A percentile compares a stretch with the other conserved stretches of the same genome.
Conservation (phyloP, 2,888 invertebrate species). For the Campopleginae sp. region DNA sequence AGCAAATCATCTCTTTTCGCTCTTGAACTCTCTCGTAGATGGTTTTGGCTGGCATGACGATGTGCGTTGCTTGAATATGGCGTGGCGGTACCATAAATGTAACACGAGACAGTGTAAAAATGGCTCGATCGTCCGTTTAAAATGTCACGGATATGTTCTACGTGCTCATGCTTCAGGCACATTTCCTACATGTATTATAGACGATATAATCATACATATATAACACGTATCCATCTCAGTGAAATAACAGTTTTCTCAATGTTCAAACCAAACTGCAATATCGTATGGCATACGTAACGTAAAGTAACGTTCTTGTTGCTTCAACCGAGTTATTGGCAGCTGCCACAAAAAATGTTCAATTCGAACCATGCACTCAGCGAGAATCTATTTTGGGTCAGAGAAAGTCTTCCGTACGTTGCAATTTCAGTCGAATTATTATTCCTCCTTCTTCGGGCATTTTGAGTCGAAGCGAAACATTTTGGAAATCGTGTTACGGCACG, state of each 20-base stretch:
- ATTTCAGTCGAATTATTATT: background rate
- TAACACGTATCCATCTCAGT: background rate
- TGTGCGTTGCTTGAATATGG: conserved; percentile 14
- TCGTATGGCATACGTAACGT: background rate
- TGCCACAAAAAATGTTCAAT: conserved; percentile 6
- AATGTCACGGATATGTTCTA: conserved; percentile 70
- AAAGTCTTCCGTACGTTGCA: background rate
- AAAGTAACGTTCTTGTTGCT: background rate
- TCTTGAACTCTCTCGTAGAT: conserved; percentile 49
- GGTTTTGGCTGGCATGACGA: conserved; percentile 34
- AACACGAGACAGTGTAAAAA: conserved; percentile 67
- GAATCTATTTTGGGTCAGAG: conserved; percentile 16
- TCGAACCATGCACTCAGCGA: background rate
- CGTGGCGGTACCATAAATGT: conserved; percentile 71
- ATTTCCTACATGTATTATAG: conserved; percentile 30
- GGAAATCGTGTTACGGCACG: background rate
- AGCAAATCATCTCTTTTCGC: conserved; percentile 34
- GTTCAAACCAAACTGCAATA: conserved; percentile 23
- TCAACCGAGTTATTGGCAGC: conserved; percentile 17
- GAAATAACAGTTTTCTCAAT: conserved; percentile 55
- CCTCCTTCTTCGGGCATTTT: background rate
- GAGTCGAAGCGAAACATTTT: background rate
- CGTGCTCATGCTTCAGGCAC: conserved; percentile 61
- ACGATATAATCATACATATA: conserved; percentile 12
- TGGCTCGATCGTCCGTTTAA: conserved; percentile 69